Percentiles rank a stretch among this genome's conserved stretches.
These are phyloP conservation scores for Myotis findleyi DNA, from an alignment of 2,797 vertebrate genomes.

Conservation along the genomic window DNA sequence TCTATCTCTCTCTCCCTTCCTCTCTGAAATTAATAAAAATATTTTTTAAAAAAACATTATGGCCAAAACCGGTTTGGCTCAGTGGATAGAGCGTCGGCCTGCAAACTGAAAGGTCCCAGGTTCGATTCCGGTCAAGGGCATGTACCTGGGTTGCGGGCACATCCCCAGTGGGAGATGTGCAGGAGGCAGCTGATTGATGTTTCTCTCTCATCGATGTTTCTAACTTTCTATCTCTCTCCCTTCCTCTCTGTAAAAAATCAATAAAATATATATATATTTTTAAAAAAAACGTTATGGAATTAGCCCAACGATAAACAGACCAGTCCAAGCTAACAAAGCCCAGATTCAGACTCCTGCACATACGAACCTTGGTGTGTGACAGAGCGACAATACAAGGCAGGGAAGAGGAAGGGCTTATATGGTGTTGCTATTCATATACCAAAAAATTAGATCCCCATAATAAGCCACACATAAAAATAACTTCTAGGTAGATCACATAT, in stretches of 20 bases:
- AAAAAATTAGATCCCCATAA: background rate
- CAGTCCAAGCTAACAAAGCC: background rate
- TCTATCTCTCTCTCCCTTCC: no score
- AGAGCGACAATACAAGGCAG: background rate
- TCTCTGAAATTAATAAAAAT: no score
- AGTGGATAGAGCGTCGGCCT: no score
- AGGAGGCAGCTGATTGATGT: background rate
- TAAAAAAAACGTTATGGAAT: background rate
- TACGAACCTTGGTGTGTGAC: background rate
- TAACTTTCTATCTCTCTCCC: no score
- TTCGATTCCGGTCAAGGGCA: no score
- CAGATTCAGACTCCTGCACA: background rate
- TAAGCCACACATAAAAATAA: background rate
- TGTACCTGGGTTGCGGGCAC: background rate
- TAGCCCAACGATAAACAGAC: background rate
- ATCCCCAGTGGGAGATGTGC: background rate
- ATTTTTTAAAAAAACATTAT: no score
- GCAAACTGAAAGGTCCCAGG: no score
- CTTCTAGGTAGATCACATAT: background rate
- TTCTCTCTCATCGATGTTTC: background rate
- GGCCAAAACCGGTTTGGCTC: background rate
- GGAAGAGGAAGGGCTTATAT: background rate
- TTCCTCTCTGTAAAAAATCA: no score
- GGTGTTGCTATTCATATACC: background rate
- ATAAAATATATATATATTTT: no score